Base-by-base conservation (phyloP, 2,797 vertebrate genomes). In the Buceros bicornis region DNA sequence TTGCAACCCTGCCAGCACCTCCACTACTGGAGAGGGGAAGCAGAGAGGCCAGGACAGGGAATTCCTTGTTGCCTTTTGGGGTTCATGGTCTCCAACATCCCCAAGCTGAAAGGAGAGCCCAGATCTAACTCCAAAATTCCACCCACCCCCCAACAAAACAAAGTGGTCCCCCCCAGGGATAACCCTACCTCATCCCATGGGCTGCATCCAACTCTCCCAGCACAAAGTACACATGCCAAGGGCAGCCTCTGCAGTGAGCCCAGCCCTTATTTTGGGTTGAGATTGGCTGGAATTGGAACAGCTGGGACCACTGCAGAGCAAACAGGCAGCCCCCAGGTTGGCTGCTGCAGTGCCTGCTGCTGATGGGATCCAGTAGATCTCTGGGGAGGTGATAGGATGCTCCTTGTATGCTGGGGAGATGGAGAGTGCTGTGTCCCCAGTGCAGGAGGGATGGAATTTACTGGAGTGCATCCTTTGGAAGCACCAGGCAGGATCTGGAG, bases 21-120 rank as follows among this genome's bases (percentile, higher is more conserved):
- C 45, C 1, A 2, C 28, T 14, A 8, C 3, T 0, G 29, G 35
- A 19, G 0, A 17, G 11, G 16, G 3, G 5, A 50, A 84, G 22
- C 2, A 0, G 28, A 13, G 28, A 72, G 80, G 35, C 21, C 71
- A 51, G 15, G 11, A 37, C 8, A 60, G 42, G 21, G n/a, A 77
- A 89, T 35, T 82, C 66, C 58, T 56, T 20, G 6, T 51, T 72
- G 20, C 35, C 21, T 66, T 70, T 81, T 22, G 22, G 31, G 26
- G 28, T 71, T 89, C 31, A 3, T 6, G 13, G 22, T 45, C 26
- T n/a, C 29, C 26, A 56, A 3, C 8, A 21, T 16, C n/a, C 37
- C 56, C 13, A 33, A 25, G 18, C 17, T 47, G 21, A 77, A 80
- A 79, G 60, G 9, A 58, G 18, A 83, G 11, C 10, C n/a, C n/a